Base-by-base conservation (phyloP, 2,888 invertebrate species). In the Aquatica leii region DNA sequence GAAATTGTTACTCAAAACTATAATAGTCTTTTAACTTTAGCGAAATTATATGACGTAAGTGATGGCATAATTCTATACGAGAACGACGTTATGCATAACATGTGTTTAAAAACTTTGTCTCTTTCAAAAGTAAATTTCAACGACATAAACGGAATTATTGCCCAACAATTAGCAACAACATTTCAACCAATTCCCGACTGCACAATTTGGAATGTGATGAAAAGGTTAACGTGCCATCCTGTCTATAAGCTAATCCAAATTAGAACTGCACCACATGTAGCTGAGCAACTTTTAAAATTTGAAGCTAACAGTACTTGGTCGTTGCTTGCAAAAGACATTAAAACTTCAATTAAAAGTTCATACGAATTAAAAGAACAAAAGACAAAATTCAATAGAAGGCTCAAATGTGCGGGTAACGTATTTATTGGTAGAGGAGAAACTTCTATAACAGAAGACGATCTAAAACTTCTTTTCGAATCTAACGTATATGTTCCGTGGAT, bases 1-100 rank as follows among this genome's bases (percentile, higher is more conserved):
- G 85, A 85, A 76, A 80, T 85, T 31, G 82, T 82, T 9, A 83
- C 83, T 0, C 85, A 86, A 69, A 83, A 82, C 74, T 85, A 85
- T 69, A 86, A 86, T 67, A 82, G 82, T 12, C 56, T 85, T 24
- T 73, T 85, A 62, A 83, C 83, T 14, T 66, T 86, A 14, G 74
- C 83, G 0, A 83, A 82, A 71, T 76, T 85, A 6, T 79, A 80
- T 55, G 80, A 82, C 54, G 66, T 77, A 2, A 76, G 78, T 8
- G 84, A 85, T 69, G 69, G 80, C 14, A 77, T 78, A 14, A 70
- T 84, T 52, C 55, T 85, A 14, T 81, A 85, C 71, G 82, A 84
- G 71, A 86, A 86, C 70, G 84, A 85, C 70, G 75, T 79, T 60
- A 72, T 84, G 40, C 78, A 83, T 57, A 74, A 78, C 57, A 79